Evolutionary conservation across 2,113 vertebrate species (phyloP).

Genomic region (Loxodonta africana): DNA sequence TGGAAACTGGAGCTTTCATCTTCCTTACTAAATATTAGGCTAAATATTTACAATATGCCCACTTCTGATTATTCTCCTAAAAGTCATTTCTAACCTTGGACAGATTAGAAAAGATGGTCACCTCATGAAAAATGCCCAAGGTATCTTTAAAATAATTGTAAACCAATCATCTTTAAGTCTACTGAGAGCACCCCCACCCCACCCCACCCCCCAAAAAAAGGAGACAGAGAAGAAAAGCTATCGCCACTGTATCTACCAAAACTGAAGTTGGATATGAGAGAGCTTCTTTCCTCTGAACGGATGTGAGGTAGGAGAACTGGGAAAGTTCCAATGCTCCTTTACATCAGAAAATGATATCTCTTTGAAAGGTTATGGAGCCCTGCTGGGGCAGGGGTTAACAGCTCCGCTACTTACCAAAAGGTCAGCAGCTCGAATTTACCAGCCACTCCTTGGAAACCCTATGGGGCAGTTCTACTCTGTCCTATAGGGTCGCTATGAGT

Average conservation of each 20-base stretch:
- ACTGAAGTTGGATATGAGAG: neutral
- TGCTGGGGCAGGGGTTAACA: too few species aligned
- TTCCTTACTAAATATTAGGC: slow-evolving; percentile 32
- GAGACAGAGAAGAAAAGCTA: neutral
- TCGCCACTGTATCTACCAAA: neutral
- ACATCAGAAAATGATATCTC: slow-evolving; percentile 23
- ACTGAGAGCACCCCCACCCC: neutral
- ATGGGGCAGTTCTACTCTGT: too few species aligned
- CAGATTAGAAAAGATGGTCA: slow-evolving; percentile 17
- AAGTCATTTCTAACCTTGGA: neutral
- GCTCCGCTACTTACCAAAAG: too few species aligned
- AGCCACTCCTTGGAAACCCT: too few species aligned
- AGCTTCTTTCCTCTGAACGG: neutral
- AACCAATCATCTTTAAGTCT: neutral
- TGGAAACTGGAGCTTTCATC: neutral
- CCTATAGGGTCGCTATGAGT: too few species aligned
- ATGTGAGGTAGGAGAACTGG: neutral
- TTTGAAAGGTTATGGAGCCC: neutral
- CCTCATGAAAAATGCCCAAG: neutral
- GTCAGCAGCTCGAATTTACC: too few species aligned
- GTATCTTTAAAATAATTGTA: slow-evolving; percentile 41
- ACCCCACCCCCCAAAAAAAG: neutral
- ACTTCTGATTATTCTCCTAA: neutral
- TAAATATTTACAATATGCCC: neutral
- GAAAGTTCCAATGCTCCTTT: neutral